These are phyloP conservation scores for Nezara viridula DNA, from an alignment of 2,888 invertebrate genomes.

Conservation along the genomic window DNA sequence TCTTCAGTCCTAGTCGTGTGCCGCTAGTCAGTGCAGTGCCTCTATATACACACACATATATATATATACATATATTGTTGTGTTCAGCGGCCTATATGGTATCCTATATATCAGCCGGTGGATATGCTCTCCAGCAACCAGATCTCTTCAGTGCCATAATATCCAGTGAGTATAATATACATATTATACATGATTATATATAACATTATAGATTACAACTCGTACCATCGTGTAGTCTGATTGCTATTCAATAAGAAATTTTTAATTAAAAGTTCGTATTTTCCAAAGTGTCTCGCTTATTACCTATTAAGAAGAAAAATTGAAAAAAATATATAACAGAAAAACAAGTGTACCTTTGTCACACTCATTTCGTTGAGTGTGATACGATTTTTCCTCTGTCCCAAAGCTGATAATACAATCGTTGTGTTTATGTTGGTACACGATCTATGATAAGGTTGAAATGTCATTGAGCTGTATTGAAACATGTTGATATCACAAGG, in stretches of 20 bases:
- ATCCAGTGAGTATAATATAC: not conserved
- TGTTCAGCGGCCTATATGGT: constrained; percentile 1
- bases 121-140: constrained; percentile 2
- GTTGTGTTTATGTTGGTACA: not conserved
- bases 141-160: constrained; percentile 4
- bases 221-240: not conserved
- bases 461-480: not conserved
- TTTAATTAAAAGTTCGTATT: too few relatives aligned
- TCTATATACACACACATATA: not conserved
- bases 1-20: not conserved
- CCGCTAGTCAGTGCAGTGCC: constrained; percentile 22
- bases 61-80: not conserved
- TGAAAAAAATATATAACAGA: too few relatives aligned
- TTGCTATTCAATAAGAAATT: too few relatives aligned
- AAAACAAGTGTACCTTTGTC: not conserved
- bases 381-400: not conserved
- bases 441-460: not conserved
- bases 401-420: not conserved
- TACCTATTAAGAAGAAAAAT: too few relatives aligned
- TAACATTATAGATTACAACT: not conserved
- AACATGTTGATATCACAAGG: not conserved
- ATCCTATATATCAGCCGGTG: constrained; percentile 31
- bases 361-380: not conserved
- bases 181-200: not conserved
- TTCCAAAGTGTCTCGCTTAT: too few relatives aligned